Conservation (phyloP, 2,888 invertebrate genomes). For the Mesorhabditis belari region DNA sequence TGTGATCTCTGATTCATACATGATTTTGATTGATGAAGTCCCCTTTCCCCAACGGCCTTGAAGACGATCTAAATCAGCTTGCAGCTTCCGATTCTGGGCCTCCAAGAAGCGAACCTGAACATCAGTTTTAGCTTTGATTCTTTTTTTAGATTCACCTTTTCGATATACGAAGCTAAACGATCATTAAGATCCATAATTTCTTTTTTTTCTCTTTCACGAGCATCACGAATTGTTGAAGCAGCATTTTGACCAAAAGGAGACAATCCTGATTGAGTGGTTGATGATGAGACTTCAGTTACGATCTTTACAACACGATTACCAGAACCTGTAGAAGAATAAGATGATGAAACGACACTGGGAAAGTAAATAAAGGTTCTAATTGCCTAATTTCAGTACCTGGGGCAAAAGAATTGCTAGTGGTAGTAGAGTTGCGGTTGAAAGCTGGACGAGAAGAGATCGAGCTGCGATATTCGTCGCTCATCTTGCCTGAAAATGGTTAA, state of each 20-base stretch:
- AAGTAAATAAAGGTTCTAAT: too few relatives aligned
- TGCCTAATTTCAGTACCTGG: constrained; percentile 9
- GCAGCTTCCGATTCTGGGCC: constrained; percentile 53
- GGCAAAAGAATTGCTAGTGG: constrained; percentile 5
- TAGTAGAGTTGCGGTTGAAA: constrained; percentile 30
- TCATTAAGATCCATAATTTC: constrained; percentile 59
- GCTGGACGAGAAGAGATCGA: constrained; percentile 38
- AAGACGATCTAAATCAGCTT: constrained; percentile 49
- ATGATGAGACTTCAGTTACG: constrained; percentile 44
- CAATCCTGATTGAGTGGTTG: constrained; percentile 19
- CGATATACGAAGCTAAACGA: constrained; percentile 59
- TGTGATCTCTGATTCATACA: constrained; percentile 42
- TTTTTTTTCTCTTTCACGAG: constrained; percentile 57
- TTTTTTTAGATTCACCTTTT: constrained; percentile 50
- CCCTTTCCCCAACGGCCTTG: constrained; percentile 50
- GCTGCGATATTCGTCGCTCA: constrained; percentile 36
- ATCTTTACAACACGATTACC: constrained; percentile 50
- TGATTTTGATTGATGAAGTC: constrained; percentile 36
- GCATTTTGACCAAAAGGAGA: constrained; percentile 45
- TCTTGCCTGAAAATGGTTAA: constrained; percentile 8
- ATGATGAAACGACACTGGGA: neutral
- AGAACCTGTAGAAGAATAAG: constrained; percentile 6
- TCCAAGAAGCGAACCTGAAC: constrained; percentile 53
- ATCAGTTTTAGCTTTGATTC: neutral
- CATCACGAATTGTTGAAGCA: constrained; percentile 53